Evolutionary conservation across 2,113 vertebrate genomes (phyloP), one percentile per base, ranked within the genome.

Genomic region (Onychorhynchus coronatus): DNA sequence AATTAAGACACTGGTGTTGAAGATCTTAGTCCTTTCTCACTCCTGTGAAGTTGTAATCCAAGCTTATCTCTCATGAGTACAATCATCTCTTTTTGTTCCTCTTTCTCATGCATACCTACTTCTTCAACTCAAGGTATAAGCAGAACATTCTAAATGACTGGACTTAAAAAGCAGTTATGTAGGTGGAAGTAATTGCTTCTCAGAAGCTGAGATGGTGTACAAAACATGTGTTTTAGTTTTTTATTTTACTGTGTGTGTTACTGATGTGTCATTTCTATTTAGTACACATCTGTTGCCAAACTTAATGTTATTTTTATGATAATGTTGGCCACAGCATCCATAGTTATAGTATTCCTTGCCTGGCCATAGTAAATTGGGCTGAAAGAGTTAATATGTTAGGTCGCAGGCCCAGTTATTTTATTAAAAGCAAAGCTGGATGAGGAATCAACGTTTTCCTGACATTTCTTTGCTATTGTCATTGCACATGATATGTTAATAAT

Each of bases 201-300:
- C 41, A 78, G 56, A 92, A 75, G 27, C 8, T 70, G 63, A 89
- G 21, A 55, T 35, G 6, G 15, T 76, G 53, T 76, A 27, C 41
- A 55, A 68, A 73, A 61, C 0, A 0, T 30, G 20, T 31, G 25
- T 1, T 82, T 61, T 27, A 47, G 14, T 53, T 62, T 62, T 17
- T 25, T 55, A 70, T 47, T 55, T 47, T 41, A 47, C 13, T 70
- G 9, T 41, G 9, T 53, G 7, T 42, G 35, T 42, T 62, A 65
- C 46, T 49, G 41, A 56, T 39, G 44, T 82, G 49, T 35, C 11
- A 6, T 85, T 95, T 92, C 41, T 87, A 37, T 22, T 63, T n/a
- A 14, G 33, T 44, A 46, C 12, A 41, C 11, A 63, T 49, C 49
- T 74, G 59, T 62, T 73, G n/a, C 17, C 39, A 85, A 87, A 81